Evolutionary conservation across 2,797 vertebrate genomes (phyloP), one percentile per base, ranked within the genome.

Genomic region (Toxotes lorentzi): DNA sequence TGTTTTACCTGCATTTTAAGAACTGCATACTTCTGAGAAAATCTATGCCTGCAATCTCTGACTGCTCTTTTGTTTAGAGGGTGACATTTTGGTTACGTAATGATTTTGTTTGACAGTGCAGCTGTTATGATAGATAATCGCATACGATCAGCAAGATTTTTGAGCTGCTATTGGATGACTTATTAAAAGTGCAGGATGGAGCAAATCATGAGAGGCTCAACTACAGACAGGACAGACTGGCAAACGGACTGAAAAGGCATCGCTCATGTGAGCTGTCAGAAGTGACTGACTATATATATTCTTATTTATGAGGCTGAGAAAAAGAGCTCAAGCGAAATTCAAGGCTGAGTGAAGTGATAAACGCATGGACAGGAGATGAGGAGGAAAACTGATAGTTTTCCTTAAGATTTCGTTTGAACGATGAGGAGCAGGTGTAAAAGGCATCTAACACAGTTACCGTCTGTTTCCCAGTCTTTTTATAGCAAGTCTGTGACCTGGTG

Each of bases 381-480:
- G 1, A 51, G 14, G 7, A 41, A 45, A 9, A 16, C 7, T 5
- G 27, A 27, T 27, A 27, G 27, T 27, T 27, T 27, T 27, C 27
- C 27, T 4, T 14, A 14, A n/a, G 50, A 77, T 58, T 27, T 23
- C 34, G 43, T 58, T n/a, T 13, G 53, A 53, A 67, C 75, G 56
- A 56, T 16, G 27, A 73, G 71, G 35, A 86, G 80, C 77, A 79
- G 65, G 61, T 79, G 78, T 78, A 23, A 77, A 78, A 79, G 54
- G 60, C 24, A 82, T 73, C 70, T 56, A 50, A 60, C 19, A 11
- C 19, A 48, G 23, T 13, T 27, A 17, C 50, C 27, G 17, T 40
- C 70, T 80, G 56, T 73, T 59, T 76, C 14, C 13, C 3, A 59
- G 69, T 78, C 78, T 91, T 91, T 91, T 89, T 84, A 86, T 92